Evolutionary conservation across 1,140 invertebrate species (phyloP).

Genomic region (Procambarus virginalis): DNA sequence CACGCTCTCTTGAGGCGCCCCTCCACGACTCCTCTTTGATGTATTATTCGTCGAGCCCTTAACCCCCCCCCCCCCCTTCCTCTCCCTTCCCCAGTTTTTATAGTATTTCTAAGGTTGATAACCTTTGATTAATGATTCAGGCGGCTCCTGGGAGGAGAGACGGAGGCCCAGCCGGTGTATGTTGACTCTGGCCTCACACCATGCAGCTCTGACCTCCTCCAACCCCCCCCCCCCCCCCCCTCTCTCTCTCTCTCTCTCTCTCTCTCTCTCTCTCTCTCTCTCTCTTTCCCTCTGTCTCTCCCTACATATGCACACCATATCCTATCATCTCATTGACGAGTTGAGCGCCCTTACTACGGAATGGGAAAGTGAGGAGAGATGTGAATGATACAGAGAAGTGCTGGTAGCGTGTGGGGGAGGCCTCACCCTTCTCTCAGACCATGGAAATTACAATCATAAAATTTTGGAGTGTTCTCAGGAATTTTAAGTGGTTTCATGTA

Average conservation of each 20-base stretch:
- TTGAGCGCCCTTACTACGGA: too few relatives aligned
- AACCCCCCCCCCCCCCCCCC: neutral
- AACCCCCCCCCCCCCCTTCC: neutral
- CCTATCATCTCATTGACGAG: too few relatives aligned
- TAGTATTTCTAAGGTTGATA: slow-evolving; percentile 9
- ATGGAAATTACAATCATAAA: too few relatives aligned
- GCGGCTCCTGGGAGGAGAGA: neutral
- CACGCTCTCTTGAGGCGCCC: neutral
- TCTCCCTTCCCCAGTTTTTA: neutral
- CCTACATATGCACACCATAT: neutral
- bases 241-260: neutral
- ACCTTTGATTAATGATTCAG: slow-evolving; percentile 18
- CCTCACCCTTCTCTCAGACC: too few relatives aligned
- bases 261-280: slow-evolving; percentile 2
- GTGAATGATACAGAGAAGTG: too few relatives aligned
- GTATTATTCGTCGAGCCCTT: neutral
- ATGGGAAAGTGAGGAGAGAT: too few relatives aligned
- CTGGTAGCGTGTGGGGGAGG: too few relatives aligned
- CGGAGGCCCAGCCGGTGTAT: neutral
- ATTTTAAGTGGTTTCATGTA: too few relatives aligned
- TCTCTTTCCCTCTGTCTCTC: neutral
- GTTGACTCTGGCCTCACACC: slow-evolving; percentile 2
- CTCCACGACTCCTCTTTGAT: neutral
- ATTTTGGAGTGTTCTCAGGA: too few relatives aligned
- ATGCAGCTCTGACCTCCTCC: neutral